phyloP scores from a whole-genome alignment of 2,113 vertebrate genomes.

The Archocentrus centrarchus region DNA sequence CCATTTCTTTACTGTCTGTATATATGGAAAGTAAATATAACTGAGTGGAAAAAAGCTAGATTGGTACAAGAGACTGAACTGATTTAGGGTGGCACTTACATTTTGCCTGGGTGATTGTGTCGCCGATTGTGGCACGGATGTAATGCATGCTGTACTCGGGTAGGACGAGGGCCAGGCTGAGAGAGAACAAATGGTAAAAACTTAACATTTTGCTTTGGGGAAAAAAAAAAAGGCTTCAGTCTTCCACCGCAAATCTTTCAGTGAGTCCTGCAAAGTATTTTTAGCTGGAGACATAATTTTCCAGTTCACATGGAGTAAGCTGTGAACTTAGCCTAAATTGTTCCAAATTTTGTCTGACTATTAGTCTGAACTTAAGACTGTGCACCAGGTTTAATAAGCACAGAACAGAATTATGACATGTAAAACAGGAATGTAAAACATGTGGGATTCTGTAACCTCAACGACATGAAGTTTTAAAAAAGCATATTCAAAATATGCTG shows the following conservation, averaged over 20 bases:
- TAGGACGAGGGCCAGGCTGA: constrained; percentile 79
- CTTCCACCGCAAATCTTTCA: constrained; percentile 4
- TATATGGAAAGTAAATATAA: constrained; percentile 23
- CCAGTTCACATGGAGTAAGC: not conserved
- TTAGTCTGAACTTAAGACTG: constrained; percentile 7
- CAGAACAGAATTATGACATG: not conserved
- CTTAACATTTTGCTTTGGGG: not conserved
- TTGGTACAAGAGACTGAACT: not conserved
- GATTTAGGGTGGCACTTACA: constrained; percentile 69
- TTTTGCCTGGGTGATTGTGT: constrained; percentile 83
- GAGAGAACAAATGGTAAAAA: constrained; percentile 23
- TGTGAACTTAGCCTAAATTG: not conserved
- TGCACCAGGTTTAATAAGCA: not conserved
- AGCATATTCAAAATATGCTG: not conserved
- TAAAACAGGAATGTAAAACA: not conserved
- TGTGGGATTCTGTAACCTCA: not conserved
- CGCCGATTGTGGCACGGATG: constrained; percentile 74
- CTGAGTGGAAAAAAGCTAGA: constrained; percentile 26
- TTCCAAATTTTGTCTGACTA: constrained; percentile 19
- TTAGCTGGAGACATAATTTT: constrained; percentile 4
- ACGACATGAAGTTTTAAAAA: not conserved
- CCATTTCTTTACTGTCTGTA: constrained; percentile 7
- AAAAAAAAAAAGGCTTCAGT: not conserved
- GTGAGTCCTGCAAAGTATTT: not conserved
- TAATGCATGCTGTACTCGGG: constrained; percentile 79